Evolutionary conservation across 2,113 vertebrate genomes (phyloP).

Genomic region (Triplophysa tibetana): DNA sequence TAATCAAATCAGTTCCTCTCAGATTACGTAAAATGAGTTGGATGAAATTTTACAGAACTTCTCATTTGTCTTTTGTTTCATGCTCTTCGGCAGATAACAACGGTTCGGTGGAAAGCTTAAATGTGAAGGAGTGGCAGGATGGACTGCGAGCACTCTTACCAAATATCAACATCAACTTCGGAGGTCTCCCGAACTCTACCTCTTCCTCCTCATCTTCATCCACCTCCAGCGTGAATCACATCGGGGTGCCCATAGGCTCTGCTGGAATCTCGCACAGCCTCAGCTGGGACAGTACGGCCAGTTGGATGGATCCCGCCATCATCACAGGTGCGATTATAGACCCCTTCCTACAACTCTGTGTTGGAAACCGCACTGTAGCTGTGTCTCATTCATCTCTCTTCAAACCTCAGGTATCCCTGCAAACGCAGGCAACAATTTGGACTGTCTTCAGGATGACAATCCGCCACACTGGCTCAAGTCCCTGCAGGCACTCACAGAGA

Average conservation of each 20-base stretch:
- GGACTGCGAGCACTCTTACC: conserved; percentile 98
- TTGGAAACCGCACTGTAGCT: not conserved
- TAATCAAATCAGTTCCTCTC: no score
- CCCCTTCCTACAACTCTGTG: no score
- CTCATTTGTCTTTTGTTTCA: conserved; percentile 58
- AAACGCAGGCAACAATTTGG: conserved; percentile 92
- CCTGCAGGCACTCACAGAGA: conserved; percentile 97
- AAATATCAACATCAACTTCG: conserved; percentile 99
- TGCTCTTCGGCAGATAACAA: conserved; percentile 86
- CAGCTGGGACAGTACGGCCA: conserved; percentile 95
- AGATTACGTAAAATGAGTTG: not conserved
- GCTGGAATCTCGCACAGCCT: conserved; percentile 89
- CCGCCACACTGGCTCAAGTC: conserved; percentile 99
- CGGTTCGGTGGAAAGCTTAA: conserved; percentile 97
- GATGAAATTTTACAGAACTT: not conserved
- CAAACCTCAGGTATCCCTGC: conserved; percentile 85
- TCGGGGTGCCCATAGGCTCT: conserved; percentile 85
- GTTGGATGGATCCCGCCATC: conserved; percentile 99
- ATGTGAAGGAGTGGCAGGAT: conserved; percentile 99
- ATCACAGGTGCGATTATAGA: conserved; percentile 86
- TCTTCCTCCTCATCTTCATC: conserved; percentile 84
- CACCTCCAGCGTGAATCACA: conserved; percentile 97
- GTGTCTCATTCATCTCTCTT: not conserved
- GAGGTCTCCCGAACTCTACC: conserved; percentile 94
- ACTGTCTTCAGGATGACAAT: conserved; percentile 98